phyloP scores from a whole-genome alignment of 1,140 invertebrate genomes.

The Drosophila ercepeae region DNA sequence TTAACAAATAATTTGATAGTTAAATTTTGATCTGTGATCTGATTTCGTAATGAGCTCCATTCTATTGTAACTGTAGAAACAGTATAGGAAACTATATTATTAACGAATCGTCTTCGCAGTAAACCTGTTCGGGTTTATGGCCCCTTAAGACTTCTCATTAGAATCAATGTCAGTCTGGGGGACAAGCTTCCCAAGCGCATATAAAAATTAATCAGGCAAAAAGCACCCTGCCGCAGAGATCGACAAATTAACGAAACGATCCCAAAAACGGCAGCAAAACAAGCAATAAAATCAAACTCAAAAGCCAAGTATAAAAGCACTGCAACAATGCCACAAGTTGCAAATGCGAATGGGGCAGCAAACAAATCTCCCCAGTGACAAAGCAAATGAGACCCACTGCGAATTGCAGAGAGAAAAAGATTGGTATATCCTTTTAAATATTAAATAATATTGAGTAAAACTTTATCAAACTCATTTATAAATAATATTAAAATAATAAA shows the following conservation, averaged over 20 bases:
- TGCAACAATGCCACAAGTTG: slow-evolving; percentile 61
- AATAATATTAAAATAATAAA: too few species aligned
- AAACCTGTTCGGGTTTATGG: slow-evolving; percentile 22
- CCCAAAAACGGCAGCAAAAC: slow-evolving; percentile 50
- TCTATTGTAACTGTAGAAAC: background rate
- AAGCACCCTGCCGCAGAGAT: slow-evolving; percentile 30
- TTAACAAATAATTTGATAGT: slow-evolving; percentile 40
- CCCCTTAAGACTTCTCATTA: slow-evolving; percentile 43
- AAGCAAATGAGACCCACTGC: slow-evolving; percentile 74
- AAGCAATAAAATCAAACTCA: slow-evolving; percentile 55
- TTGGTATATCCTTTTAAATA: background rate
- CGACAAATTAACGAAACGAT: slow-evolving; percentile 63
- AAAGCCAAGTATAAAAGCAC: slow-evolving; percentile 11
- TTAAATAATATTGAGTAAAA: too few species aligned
- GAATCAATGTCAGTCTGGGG: slow-evolving; percentile 49
- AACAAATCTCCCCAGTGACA: slow-evolving; percentile 73
- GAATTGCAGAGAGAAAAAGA: slow-evolving; percentile 1
- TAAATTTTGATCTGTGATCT: slow-evolving; percentile 39
- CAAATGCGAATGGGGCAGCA: slow-evolving; percentile 53
- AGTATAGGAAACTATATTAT: background rate
- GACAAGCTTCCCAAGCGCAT: slow-evolving; percentile 31
- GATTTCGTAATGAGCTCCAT: slow-evolving; percentile 10
- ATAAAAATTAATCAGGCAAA: slow-evolving; percentile 57
- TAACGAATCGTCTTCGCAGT: slow-evolving; percentile 15
- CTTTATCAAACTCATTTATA: too few species aligned